Base-by-base conservation (phyloP, 2,888 invertebrate species). In the Orthosia incerta region DNA sequence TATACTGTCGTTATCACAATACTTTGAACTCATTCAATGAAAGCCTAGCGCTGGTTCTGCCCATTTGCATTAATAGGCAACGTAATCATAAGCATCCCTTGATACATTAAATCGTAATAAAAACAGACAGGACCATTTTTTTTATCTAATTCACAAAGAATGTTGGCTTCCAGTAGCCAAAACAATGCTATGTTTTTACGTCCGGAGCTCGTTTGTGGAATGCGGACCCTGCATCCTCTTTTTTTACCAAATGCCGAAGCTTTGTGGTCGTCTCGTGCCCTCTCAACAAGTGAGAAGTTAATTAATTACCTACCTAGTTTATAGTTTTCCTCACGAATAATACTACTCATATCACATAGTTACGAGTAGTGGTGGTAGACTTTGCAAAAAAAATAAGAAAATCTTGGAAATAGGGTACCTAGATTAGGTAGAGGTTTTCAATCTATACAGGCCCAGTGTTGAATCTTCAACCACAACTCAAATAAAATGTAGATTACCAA, bases 161-260 rank as follows among this genome's bases (percentile, higher is more conserved):
- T 68, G 66, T 73, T 62, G 53, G 61, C 50, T 46, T 72, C 51
- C 64, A 57, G 65, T 56, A 61, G 50, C 56, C 68, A 65, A 83
- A 83, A 83, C 80, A 65, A 79, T 79, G 67, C 39, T 20, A 23
- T 62, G 82, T 68, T 70, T 83, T 71, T 79, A 74, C 23, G 50
- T 70, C 70, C 67, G 63, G 23, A 55, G 59, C 66, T 83, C 48
- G 50, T 74, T 70, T 70, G 63, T 74, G 80, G 83, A 83, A 80
- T 80, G 80, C 45, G 65, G 74, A 31, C 59, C 48, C 51, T 55
- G 69, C 65, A 62, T 56, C 80, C 66, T 50, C 51, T 73, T 66
- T 78, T 76, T 73, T 71, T 60, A 57, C n/a, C 11, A 62, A 81
- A 75, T 63, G 31, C 20, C 53, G 31, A 50, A 74, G 66, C 50